These are phyloP conservation scores for Scomber japonicus DNA, from an alignment of 2,113 vertebrate species.

Conservation along the genomic window DNA sequence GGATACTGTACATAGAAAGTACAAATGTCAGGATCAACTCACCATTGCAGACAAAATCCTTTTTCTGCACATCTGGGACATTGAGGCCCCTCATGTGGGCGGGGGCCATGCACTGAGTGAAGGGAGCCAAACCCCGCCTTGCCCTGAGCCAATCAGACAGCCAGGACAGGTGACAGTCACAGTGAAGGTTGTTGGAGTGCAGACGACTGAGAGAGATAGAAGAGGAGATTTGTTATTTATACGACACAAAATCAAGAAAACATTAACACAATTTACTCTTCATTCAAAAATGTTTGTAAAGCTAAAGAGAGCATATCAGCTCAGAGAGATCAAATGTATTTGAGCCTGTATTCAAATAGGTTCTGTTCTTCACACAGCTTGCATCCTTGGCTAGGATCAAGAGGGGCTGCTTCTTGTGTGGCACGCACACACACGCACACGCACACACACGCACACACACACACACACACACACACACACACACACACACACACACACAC, in stretches of 20 bases:
- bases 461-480: not conserved
- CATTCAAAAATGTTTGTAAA: not conserved
- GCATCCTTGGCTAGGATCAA: conserved; percentile 1
- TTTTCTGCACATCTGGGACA: conserved; percentile 96
- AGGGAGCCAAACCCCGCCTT: conserved; percentile 92
- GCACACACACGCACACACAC: no score
- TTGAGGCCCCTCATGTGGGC: conserved; percentile 95
- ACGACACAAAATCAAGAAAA: not conserved
- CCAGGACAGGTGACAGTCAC: conserved; percentile 98
- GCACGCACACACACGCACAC: not conserved
- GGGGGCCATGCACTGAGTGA: conserved; percentile 97
- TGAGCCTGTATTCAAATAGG: conserved; percentile 6
- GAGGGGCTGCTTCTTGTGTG: not conserved
- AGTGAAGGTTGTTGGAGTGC: conserved; percentile 97
- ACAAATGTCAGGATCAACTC: conserved; percentile 42
- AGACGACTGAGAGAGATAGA: conserved; percentile 86
- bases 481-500: no score
- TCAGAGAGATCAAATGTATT: not conserved
- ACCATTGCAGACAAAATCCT: conserved; percentile 96
- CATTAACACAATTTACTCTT: not conserved
- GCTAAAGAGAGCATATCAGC: not conserved
- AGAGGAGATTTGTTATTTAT: not conserved
- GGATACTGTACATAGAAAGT: not conserved
- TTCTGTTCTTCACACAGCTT: conserved; percentile 5
- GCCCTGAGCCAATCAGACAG: conserved; percentile 98